phyloP scores from a whole-genome alignment of 2,113 vertebrate species.

The Cottus gobio region DNA sequence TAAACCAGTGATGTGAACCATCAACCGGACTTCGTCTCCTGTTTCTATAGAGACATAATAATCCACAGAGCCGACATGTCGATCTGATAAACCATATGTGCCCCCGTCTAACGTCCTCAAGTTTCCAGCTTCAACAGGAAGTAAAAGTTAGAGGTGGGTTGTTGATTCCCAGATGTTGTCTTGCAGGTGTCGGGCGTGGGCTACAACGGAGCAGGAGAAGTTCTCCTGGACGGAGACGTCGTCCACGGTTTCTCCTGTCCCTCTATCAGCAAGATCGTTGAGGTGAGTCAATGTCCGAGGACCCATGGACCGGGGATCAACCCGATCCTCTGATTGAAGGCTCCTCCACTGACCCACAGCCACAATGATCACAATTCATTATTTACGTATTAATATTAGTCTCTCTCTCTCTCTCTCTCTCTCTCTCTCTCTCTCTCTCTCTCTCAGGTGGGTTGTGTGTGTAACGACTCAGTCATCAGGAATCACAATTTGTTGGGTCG shows the following conservation, averaged over 20 bases:
- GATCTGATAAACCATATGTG: no score
- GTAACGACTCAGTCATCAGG: slow-evolving; percentile 95
- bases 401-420: neutral
- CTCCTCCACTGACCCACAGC: no score
- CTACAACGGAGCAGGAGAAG: slow-evolving; percentile 94
- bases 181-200: slow-evolving; percentile 95
- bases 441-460: slow-evolving; percentile 91
- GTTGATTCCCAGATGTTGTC: neutral
- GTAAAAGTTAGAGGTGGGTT: neutral
- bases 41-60: no score
- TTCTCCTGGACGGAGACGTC: slow-evolving; percentile 90
- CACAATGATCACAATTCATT: no score
- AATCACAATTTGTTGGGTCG: slow-evolving; percentile 92
- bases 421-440: slow-evolving; percentile 4
- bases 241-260: slow-evolving; percentile 93
- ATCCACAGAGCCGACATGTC: no score
- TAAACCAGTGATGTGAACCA: no score
- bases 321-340: no score
- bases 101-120: no score
- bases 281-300: slow-evolving; percentile 82
- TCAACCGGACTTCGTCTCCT: no score
- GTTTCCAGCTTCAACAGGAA: no score
- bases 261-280: slow-evolving; percentile 91
- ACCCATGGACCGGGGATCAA: no score
- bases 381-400: no score